Percentiles rank a stretch among this genome's conserved stretches.
phyloP scores from a whole-genome alignment of 1,140 invertebrate species.

The Drosophila orena region DNA sequence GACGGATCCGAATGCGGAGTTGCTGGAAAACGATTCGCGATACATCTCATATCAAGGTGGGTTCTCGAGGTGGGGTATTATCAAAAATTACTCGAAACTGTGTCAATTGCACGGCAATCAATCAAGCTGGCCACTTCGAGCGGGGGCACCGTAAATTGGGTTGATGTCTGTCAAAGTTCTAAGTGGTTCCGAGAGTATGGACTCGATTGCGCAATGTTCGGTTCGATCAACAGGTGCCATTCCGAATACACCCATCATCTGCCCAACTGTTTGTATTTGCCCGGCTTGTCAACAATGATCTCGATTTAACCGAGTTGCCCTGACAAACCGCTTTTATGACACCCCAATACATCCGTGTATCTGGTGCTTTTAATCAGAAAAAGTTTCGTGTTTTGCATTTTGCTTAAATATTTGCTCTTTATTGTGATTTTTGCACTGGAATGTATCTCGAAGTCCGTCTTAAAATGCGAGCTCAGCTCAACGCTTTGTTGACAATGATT shows the following conservation, averaged over 20 bases:
- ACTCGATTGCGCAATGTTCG: conserved; percentile 46
- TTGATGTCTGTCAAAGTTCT: conserved; percentile 61
- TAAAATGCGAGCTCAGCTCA: conserved; percentile 58
- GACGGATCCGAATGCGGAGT: conserved; percentile 60
- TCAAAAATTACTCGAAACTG: conserved; percentile 57
- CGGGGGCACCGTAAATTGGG: conserved; percentile 50
- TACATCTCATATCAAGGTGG: conserved; percentile 86
- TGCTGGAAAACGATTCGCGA: conserved; percentile 82
- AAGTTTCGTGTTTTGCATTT: conserved; percentile 49
- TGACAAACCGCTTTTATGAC: conserved; percentile 28
- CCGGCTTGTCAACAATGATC: conserved; percentile 20
- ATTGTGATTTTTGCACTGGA: conserved; percentile 57
- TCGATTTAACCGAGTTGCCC: conserved; percentile 21
- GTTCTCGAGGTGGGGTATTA: conserved; percentile 48
- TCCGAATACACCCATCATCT: conserved; percentile 9
- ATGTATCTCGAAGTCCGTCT: conserved; percentile 55
- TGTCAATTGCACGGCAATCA: conserved; percentile 77
- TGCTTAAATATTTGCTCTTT: conserved; percentile 67
- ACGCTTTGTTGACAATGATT: conserved; percentile 67
- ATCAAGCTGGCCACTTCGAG: conserved; percentile 51
- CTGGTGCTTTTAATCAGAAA: conserved; percentile 62
- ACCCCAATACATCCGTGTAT: conserved; percentile 29
- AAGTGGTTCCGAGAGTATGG: conserved; percentile 51
- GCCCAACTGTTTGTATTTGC: conserved; percentile 12
- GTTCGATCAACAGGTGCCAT: conserved; percentile 25